Conservation (phyloP, 2,113 vertebrate genomes). For the Clarias batrachus region DNA sequence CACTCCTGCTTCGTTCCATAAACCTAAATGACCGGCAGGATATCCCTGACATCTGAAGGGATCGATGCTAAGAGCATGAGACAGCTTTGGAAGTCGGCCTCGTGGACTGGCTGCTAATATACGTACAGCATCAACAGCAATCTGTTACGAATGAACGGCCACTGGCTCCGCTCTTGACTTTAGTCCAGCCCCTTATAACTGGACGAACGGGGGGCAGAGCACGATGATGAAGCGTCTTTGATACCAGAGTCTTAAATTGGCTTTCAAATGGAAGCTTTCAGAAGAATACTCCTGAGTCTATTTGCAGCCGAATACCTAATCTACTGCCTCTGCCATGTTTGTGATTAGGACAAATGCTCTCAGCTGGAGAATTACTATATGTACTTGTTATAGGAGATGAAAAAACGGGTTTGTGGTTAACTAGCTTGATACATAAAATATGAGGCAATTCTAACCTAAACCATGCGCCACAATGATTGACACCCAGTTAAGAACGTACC, state of each 20-base stretch:
- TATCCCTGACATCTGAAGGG: constrained; percentile 36
- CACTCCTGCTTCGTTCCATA: constrained; percentile 57
- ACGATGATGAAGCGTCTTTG: not conserved
- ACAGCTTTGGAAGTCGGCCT: constrained; percentile 52
- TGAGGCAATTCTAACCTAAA: not conserved
- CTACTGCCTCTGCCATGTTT: not conserved
- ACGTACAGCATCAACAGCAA: constrained; percentile 61
- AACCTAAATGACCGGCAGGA: constrained; percentile 45
- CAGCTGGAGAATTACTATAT: not conserved
- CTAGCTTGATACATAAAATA: not conserved
- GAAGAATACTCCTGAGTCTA: not conserved
- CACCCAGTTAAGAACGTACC: not conserved
- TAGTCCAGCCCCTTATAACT: not conserved
- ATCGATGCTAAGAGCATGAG: constrained; percentile 61
- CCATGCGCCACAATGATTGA: not conserved
- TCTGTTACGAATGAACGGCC: constrained; percentile 60
- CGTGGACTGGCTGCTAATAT: constrained; percentile 49
- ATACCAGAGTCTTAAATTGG: not conserved
- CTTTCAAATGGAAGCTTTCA: not conserved
- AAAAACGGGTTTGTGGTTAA: not conserved
- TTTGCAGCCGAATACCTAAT: not conserved
- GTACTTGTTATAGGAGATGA: not conserved
- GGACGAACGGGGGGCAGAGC: not conserved
- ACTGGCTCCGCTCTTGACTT: not conserved
- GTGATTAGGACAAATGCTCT: not conserved